A percentile compares a stretch with the other conserved stretches of the same genome.
Conservation (phyloP, 2,113 vertebrate genomes). For the Riparia riparia region DNA sequence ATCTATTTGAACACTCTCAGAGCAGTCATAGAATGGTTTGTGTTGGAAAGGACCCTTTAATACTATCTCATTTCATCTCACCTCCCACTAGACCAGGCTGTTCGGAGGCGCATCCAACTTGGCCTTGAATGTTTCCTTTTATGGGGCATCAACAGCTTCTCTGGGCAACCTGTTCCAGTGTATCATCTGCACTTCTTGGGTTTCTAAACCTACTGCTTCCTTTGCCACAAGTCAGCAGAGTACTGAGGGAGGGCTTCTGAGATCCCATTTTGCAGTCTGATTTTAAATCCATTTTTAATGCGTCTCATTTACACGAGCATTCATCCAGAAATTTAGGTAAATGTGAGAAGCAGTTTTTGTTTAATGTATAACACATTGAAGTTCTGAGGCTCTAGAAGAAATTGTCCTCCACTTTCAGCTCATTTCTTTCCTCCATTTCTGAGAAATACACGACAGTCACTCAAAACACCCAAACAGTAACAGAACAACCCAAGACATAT, state of each 20-base stretch:
- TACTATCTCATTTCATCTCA: not conserved
- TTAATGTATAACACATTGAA: not conserved
- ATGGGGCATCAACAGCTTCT: not conserved
- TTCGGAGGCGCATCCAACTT: not conserved
- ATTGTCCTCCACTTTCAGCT: not conserved
- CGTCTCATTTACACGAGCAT: not conserved
- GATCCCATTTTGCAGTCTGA: not conserved
- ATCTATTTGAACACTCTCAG: not conserved
- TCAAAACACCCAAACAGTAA: not conserved
- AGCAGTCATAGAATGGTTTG: not conserved
- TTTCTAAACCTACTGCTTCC: not conserved
- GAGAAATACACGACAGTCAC: not conserved
- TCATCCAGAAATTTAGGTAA: not conserved
- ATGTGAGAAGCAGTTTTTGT: not conserved
- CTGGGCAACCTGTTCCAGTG: not conserved
- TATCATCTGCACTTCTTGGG: not conserved
- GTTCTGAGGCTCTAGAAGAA: not conserved
- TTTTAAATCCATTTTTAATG: not conserved
- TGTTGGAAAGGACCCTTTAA: not conserved
- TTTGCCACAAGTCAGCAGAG: not conserved
- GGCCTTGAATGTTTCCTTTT: not conserved
- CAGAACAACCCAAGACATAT: not conserved
- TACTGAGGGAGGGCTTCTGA: not conserved
- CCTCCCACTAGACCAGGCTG: not conserved
- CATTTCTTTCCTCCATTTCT: not conserved